phyloP scores from a whole-genome alignment of 2,113 vertebrate genomes.

The Nyctereutes procyonoides region DNA sequence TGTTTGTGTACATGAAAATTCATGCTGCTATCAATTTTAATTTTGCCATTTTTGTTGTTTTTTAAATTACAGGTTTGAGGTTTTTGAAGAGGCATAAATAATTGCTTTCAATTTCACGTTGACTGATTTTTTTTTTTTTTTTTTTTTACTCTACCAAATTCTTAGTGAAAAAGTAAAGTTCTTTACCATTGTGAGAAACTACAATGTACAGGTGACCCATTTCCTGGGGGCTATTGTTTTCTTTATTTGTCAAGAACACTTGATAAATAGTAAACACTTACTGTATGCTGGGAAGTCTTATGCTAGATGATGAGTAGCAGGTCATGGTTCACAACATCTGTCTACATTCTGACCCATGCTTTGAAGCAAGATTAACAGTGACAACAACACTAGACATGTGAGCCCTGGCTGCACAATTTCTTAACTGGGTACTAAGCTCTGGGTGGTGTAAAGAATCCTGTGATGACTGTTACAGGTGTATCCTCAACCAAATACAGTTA shows the following conservation, averaged over 20 bases:
- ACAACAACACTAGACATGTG: too few relatives aligned
- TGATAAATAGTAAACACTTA: background rate
- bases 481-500: background rate
- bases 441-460: background rate
- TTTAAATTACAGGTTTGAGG: constrained; percentile 75
- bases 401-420: background rate
- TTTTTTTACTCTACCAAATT: background rate
- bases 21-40: constrained; percentile 81
- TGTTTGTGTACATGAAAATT: constrained; percentile 84
- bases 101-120: constrained; percentile 62
- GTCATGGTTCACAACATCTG: background rate
- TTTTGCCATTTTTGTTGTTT: constrained; percentile 82
- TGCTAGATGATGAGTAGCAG: background rate
- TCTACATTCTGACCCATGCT: background rate
- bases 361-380: background rate
- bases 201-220: background rate
- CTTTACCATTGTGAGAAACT: background rate
- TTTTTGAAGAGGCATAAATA: constrained; percentile 62
- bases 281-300: background rate
- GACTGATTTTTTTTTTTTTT: constrained; percentile 44
- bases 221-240: background rate
- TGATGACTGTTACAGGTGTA: too few relatives aligned
- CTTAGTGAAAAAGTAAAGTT: constrained; percentile 26
- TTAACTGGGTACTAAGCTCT: background rate
- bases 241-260: constrained; percentile 12